These are phyloP conservation scores for Xenops minutus DNA, from an alignment of 2,797 vertebrate genomes.

Conservation along the genomic window DNA sequence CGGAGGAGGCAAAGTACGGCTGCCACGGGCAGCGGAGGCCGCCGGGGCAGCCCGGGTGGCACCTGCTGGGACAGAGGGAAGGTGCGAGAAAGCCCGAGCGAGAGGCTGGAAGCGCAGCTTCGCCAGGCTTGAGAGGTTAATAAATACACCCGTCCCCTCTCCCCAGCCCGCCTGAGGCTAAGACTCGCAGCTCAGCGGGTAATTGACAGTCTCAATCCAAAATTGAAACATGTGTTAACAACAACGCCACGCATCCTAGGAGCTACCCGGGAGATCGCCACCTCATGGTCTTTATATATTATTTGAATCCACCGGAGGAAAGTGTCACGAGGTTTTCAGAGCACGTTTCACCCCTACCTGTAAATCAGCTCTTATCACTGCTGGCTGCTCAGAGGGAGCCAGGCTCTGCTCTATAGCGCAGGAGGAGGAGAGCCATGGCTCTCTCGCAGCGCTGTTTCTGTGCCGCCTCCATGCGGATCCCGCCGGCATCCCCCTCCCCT, in stretches of 20 bases:
- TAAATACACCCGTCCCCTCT: constrained; percentile 56
- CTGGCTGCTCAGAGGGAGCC: background rate
- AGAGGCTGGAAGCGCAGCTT: background rate
- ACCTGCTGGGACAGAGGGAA: background rate
- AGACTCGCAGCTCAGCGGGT: constrained; percentile 70
- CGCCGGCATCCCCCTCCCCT: too few relatives aligned
- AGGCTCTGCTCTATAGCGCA: background rate
- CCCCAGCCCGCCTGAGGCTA: constrained; percentile 57
- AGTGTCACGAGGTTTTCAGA: constrained; percentile 43
- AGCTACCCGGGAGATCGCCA: constrained; percentile 60
- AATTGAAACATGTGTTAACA: constrained; percentile 75
- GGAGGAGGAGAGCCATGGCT: background rate
- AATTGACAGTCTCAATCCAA: constrained; percentile 74
- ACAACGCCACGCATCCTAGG: constrained; percentile 60
- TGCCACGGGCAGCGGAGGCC: background rate
- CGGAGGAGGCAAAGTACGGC: background rate
- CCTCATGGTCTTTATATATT: constrained; percentile 63
- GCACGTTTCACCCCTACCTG: constrained; percentile 44
- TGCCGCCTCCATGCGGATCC: background rate
- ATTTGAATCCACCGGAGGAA: constrained; percentile 50
- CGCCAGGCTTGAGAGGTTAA: constrained; percentile 60
- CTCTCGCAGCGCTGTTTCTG: background rate
- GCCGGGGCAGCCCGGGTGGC: background rate
- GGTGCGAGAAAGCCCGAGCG: background rate
- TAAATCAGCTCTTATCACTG: constrained; percentile 28